These are phyloP conservation scores for Phalacrocorax aristotelis DNA, from an alignment of 2,113 vertebrate species.

Conservation along the genomic window DNA sequence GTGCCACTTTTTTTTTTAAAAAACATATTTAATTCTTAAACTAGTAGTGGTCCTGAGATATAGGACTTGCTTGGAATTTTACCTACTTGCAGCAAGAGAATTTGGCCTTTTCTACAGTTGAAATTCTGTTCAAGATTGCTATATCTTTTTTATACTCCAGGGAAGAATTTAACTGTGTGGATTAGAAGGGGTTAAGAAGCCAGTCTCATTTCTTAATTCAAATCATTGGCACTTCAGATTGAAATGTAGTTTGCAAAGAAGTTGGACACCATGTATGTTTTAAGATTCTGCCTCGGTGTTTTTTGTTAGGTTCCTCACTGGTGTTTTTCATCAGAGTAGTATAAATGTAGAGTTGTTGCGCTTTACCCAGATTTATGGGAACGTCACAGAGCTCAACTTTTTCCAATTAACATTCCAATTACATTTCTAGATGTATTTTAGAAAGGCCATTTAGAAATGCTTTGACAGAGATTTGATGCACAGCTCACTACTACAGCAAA, in stretches of 20 bases:
- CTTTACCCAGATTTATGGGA: conserved; percentile 11
- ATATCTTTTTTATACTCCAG: background rate
- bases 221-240: background rate
- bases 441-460: conserved; percentile 2
- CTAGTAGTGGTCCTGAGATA: background rate
- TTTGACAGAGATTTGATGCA: conserved; percentile 23
- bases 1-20: background rate
- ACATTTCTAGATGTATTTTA: conserved; percentile 14
- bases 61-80: background rate
- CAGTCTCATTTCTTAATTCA: background rate
- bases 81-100: background rate
- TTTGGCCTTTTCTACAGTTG: background rate
- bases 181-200: background rate
- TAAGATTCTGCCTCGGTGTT: background rate
- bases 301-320: background rate
- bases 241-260: background rate
- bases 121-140: background rate
- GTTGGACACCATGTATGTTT: background rate
- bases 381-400: conserved; percentile 9
- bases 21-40: background rate
- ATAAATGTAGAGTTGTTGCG: background rate
- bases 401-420: conserved; percentile 41
- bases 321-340: background rate
- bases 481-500: background rate
- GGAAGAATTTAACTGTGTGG: background rate